Conservation (phyloP, 2,797 vertebrate species). For the Choloepus didactylus region DNA sequence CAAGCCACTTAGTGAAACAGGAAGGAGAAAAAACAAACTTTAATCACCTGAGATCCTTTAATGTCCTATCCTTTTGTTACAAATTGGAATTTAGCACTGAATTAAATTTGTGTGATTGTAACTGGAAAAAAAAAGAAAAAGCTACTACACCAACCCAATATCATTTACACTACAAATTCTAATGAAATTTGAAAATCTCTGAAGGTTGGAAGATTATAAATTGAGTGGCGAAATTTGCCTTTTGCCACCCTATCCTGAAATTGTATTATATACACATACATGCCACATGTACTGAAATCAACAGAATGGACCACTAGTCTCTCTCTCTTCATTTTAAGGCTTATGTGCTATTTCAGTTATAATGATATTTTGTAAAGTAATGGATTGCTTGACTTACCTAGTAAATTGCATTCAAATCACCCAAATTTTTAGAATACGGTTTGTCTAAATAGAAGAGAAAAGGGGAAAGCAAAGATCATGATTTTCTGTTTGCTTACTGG, state of each 20-base stretch:
- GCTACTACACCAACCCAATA: neutral
- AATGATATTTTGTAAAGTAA: conserved; percentile 51
- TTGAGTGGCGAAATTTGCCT: conserved; percentile 24
- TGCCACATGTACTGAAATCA: neutral
- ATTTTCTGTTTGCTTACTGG: conserved; percentile 52
- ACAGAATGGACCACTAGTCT: neutral
- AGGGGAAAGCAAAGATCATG: neutral
- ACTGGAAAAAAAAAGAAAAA: neutral
- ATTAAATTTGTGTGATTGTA: neutral
- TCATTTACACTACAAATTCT: neutral
- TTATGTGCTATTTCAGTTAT: conserved; percentile 32
- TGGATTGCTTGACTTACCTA: conserved; percentile 63
- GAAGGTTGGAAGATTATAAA: neutral
- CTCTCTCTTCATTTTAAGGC: neutral
- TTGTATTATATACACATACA: neutral
- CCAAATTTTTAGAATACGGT: conserved; percentile 47
- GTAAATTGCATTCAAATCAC: conserved; percentile 48
- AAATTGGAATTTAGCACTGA: neutral
- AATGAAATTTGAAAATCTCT: conserved; percentile 8
- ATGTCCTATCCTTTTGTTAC: neutral
- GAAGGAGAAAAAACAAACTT: neutral
- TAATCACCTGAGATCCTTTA: neutral
- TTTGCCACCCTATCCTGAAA: neutral
- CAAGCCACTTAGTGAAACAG: neutral
- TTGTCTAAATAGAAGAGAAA: conserved; percentile 71